These are phyloP conservation scores for Drosophila tripunctata DNA, from an alignment of 2,888 invertebrate genomes.

Conservation along the genomic window DNA sequence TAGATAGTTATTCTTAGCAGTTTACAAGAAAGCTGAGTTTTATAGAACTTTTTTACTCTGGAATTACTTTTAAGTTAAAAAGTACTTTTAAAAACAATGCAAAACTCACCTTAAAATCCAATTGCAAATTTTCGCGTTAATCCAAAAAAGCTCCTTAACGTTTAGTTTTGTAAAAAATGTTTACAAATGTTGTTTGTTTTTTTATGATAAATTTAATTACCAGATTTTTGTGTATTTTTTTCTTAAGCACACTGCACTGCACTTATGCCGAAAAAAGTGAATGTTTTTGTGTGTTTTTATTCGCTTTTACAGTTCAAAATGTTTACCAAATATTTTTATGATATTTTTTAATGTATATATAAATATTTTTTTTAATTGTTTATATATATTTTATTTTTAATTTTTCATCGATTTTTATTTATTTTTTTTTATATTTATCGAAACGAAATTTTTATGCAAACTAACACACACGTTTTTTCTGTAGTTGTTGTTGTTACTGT, in stretches of 20 bases:
- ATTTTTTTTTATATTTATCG: conserved; percentile 70
- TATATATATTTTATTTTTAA: conserved; percentile 34
- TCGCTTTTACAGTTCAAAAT: conserved; percentile 57
- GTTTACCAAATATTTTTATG: conserved; percentile 61
- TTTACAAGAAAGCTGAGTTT: too few relatives aligned
- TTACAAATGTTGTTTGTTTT: conserved; percentile 48
- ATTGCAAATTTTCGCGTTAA: conserved; percentile 70
- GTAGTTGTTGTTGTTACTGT: conserved; percentile 47
- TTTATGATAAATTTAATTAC: conserved; percentile 34
- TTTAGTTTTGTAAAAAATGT: conserved; percentile 56
- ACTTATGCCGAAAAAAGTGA: conserved; percentile 46
- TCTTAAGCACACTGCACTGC: conserved; percentile 38
- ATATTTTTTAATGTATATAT: conserved; percentile 39
- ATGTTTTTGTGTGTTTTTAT: conserved; percentile 4
- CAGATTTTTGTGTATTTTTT: conserved; percentile 3
- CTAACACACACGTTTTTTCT: conserved; percentile 77
- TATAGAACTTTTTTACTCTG: too few relatives aligned
- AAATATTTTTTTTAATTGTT: too few relatives aligned
- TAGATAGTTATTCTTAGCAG: too few relatives aligned
- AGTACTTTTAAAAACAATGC: not conserved
- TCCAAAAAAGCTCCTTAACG: conserved; percentile 59
- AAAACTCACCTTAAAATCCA: conserved; percentile 68
- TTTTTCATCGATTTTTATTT: conserved; percentile 32
- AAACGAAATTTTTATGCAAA: conserved; percentile 84
- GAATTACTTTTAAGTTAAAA: too few relatives aligned